Evolutionary conservation across 1,140 invertebrate species (phyloP), one percentile per base, ranked within the genome.

Genomic region (Papilio helenus): DNA sequence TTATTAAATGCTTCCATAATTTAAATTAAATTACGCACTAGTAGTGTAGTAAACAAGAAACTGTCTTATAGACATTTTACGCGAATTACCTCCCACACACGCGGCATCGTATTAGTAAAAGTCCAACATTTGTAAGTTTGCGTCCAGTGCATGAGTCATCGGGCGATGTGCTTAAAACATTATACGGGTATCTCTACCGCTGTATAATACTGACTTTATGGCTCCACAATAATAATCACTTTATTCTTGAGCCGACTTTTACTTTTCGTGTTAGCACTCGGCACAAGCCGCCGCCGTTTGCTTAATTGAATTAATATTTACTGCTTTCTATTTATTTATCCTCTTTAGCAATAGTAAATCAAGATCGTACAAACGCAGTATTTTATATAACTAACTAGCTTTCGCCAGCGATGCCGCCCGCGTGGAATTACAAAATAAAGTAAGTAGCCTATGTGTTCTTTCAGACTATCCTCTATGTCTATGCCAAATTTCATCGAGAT

Each of bases 251-350:
- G 23, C 12, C 26, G 61, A 34, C 61, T 68, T 68, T 68, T 68
- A 68, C 61, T 68, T 68, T 68, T 68, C 5, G 4, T 68, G 34
- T 68, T 68, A 68, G 14, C 61, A 68, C 61, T 61, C 3, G 9
- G 1, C 29, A 2, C 20, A 34, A 16, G 14, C 1, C 23, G 12
- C 61, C 61, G 61, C 61, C 14, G 23, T 68, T 68, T 68, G 26
- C 23, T 68, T 29, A 29, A 68, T 34, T 68, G 14, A 68, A 68
- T 68, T 68, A 68, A 68, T 68, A 68, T 68, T 68, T 68, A 29
- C 61, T 29, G 34, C 20, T 68, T 29, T 68, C 61, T 68, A 68
- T 68, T 68, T 29, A 68, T 34, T 34, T 68, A 68, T 34, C 61
- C 61, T 68, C 61, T 34, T 34, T 68, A 29, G 23, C 3, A 23